A percentile compares a stretch with the other conserved stretches of the same genome.
These are phyloP conservation scores for Tokudaia tokunoshimensis DNA, from an alignment of 2,797 vertebrate genomes.

Conservation along the genomic window DNA sequence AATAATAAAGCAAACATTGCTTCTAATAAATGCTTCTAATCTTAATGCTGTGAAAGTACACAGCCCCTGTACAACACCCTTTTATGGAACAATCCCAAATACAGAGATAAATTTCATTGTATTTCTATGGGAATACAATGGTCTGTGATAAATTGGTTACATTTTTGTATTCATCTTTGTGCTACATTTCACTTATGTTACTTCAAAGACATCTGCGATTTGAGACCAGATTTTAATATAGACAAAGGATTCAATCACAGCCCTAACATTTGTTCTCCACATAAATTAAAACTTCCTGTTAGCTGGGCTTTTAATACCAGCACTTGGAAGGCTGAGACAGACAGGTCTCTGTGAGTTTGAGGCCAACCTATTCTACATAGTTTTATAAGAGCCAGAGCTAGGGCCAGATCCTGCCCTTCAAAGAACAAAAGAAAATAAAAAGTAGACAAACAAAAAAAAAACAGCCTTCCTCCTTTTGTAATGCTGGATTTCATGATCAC, in stretches of 20 bases:
- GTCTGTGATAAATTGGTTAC: not conserved
- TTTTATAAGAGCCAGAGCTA: not conserved
- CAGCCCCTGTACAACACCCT: not conserved
- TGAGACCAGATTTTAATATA: not conserved
- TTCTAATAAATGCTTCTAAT: not conserved
- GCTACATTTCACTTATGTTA: not conserved
- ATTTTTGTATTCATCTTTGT: not conserved
- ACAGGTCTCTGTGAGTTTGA: no score
- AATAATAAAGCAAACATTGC: not conserved
- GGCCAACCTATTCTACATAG: not conserved
- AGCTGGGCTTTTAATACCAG: not conserved
- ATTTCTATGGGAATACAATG: not conserved
- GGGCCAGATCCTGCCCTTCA: not conserved
- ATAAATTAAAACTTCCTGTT: not conserved
- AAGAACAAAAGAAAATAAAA: not conserved
- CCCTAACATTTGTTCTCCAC: not conserved
- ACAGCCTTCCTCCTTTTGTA: not conserved
- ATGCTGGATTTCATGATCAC: not conserved
- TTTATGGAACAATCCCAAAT: not conserved
- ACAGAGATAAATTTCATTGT: not conserved
- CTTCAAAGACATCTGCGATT: not conserved
- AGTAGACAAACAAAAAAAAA: not conserved
- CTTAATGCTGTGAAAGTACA: not conserved
- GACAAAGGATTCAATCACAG: not conserved
- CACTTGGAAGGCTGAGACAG: not conserved